Evolutionary conservation across 2,113 vertebrate genomes (phyloP).

Genomic region (Gallinago undulata): DNA sequence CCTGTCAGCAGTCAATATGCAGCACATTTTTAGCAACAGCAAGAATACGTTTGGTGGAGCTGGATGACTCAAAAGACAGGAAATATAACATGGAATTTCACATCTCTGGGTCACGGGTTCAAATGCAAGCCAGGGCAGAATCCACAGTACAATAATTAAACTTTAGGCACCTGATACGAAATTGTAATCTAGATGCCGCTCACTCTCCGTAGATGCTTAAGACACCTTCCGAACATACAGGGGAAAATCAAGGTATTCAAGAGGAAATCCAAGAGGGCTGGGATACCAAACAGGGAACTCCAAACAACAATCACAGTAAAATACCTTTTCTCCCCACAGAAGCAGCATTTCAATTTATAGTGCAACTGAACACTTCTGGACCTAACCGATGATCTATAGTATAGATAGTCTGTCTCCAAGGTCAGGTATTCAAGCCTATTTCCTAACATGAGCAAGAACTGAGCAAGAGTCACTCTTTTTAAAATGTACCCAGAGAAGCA

Average conservation of each 20-base stretch:
- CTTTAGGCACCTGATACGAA: neutral
- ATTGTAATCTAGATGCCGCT: neutral
- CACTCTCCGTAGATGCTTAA: neutral
- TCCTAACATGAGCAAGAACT: neutral
- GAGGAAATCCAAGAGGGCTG: neutral
- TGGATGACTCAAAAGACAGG: neutral
- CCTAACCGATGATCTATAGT: neutral
- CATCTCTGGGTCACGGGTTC: neutral
- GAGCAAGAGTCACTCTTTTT: neutral
- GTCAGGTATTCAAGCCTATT: neutral
- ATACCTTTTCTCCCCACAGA: neutral
- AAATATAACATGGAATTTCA: neutral
- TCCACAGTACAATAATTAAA: neutral
- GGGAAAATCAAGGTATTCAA: neutral
- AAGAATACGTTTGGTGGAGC: neutral
- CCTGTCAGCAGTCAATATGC: neutral
- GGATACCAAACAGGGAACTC: neutral
- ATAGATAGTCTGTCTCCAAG: neutral
- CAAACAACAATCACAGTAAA: neutral
- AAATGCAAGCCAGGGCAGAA: neutral
- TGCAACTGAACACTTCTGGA: neutral
- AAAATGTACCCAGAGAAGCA: neutral
- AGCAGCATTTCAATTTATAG: neutral
- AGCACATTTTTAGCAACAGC: neutral
- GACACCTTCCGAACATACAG: neutral